Base-by-base conservation (phyloP, 2,888 invertebrate genomes). In the Pseudococcus jackbeardsleyi region DNA sequence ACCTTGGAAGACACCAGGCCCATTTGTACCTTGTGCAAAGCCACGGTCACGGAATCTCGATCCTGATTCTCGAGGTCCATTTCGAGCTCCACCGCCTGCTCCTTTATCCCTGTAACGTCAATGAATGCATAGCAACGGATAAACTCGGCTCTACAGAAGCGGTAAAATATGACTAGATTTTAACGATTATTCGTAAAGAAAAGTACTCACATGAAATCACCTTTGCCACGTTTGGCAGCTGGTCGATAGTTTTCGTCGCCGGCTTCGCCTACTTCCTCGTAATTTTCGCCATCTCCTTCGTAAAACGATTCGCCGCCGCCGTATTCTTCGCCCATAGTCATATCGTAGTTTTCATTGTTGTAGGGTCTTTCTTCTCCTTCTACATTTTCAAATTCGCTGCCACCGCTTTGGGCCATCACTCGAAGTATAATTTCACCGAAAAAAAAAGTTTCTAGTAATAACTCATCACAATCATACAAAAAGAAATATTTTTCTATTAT, bases 241-340 rank as follows among this genome's bases (percentile, higher is more conserved):
- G 88, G 79, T 17, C 12, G 82, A 59, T 82, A 88, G 48, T 86
- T 68, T 77, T 79, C 88, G 17, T 88, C 88, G 17, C 88, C 88
- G 1, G 59, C 88, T 82, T 88, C 79, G 39, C n/a, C 54, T 72
- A 17, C 33, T 79, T 82, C 82, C 8, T 88, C 50, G 42, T 82
- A 82, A 39, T 19, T 54, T 59, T 88, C 59, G 33, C 50, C n/a
- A 50, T 82, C 82, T 33, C 88, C 59, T 39, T 88, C 82, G 39
- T 26, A 22, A 9, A 50, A 33, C 9, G 39, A 39, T 39, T 79
- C 54, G 59, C 54, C 91, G 89, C 39, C 48, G 59, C 54, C 91
- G 89, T 92, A 92, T 88, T 92, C 93, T 90, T 92, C 93, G 9
- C 91, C 90, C 84, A 90, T 90, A 90, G 91, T 90, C 84, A 90